Evolutionary conservation across 2,797 vertebrate genomes (phyloP), one percentile per base, ranked within the genome.

Genomic region (Esox masquinongy): DNA sequence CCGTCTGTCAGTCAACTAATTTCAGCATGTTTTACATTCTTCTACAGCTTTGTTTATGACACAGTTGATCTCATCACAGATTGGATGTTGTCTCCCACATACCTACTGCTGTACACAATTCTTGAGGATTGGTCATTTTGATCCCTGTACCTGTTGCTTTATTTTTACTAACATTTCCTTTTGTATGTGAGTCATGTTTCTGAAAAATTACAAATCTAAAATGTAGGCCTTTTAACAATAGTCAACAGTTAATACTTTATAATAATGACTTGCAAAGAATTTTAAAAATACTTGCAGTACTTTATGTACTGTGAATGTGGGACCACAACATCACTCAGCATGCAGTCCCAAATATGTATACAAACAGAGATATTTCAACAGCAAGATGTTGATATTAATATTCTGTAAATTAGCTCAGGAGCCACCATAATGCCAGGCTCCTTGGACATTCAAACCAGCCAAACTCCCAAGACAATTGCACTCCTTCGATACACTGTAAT

Each of bases 11-110:
- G 53, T 16, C 47, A 63, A 75, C 49, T 78, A 47, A 66, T 72
- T 76, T 68, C 59, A 74, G 74, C 74, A 83, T 91, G 73, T 85
- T 87, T 82, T 24, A 79, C 51, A 81, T 87, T 88, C 79, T 79
- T 82, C 47, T 16, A 22, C 53, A 68, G 74, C 61, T 74, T 69
- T 74, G 56, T 51, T 66, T 69, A 5, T 69, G 43, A 75, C 29
- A 68, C 43, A 68, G 34, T 69, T 47, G 67, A 81, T 77, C 59
- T 29, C 24, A 73, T 43, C 72, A n/a, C 15, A 77, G 79, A 74
- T 74, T 77, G 68, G 24, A 34, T 6, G 61, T 69, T 77, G 51
- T 64, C 74, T 79, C 68, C 61, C 59, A 43, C n/a, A 22, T 61
- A 17, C 43, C 34, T 51, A 5, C 26, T 56, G 16, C 22, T 34